Conservation (phyloP, 2,888 invertebrate species). For the Patella caerulea region DNA sequence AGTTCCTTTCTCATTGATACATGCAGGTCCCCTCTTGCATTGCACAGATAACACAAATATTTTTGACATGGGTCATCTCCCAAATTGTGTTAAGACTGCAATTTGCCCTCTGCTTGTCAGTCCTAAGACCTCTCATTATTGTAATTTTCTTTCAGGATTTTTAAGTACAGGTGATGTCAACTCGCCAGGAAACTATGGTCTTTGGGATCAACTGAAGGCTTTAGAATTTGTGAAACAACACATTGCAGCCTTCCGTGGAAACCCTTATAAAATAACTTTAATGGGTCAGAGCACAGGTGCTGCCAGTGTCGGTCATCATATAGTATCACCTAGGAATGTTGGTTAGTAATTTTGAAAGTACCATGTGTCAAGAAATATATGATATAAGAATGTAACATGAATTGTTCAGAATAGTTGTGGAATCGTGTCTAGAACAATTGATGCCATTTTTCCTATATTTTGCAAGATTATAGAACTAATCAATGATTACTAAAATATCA, state of each 20-base stretch:
- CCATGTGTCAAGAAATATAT: not conserved
- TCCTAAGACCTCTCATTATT: not conserved
- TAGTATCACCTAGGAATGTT: constrained; percentile 69
- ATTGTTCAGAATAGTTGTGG: too few relatives aligned
- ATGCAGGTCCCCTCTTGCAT: too few relatives aligned
- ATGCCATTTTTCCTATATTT: too few relatives aligned
- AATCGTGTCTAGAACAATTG: too few relatives aligned
- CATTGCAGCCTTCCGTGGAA: constrained; percentile 85
- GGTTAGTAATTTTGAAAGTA: constrained; percentile 43
- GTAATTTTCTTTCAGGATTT: constrained; percentile 69
- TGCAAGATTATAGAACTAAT: too few relatives aligned
- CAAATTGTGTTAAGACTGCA: too few relatives aligned
- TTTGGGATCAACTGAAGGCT: constrained; percentile 73
- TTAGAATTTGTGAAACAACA: constrained; percentile 78
- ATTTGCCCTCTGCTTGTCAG: not conserved
- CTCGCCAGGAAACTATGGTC: constrained; percentile 74
- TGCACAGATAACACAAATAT: too few relatives aligned
- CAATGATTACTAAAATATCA: too few relatives aligned
- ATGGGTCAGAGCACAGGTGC: constrained; percentile 84
- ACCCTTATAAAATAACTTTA: constrained; percentile 83
- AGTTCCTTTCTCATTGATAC: too few relatives aligned
- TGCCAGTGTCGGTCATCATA: constrained; percentile 72
- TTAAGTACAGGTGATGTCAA: constrained; percentile 73
- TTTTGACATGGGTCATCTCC: too few relatives aligned
- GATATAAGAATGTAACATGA: too few relatives aligned